Evolutionary conservation across 2,797 vertebrate genomes (phyloP).

Genomic region (Fringilla coelebs): DNA sequence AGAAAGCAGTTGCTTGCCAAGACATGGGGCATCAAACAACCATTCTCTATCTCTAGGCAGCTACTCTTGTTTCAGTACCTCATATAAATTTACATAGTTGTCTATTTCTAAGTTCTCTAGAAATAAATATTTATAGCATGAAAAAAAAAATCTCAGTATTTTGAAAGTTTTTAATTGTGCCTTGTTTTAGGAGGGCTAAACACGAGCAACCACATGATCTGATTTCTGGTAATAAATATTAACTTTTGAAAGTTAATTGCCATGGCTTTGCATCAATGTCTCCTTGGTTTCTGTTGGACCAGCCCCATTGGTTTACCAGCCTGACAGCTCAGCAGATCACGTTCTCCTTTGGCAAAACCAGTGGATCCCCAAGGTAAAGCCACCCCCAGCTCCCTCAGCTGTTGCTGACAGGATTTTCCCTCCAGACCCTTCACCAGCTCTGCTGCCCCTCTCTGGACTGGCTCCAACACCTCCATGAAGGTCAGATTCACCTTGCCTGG

Average conservation of each 20-base stretch:
- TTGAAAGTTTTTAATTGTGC: neutral
- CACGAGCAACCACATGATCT: rapidly evolving
- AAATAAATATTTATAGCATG: neutral
- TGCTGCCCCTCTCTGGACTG: neutral
- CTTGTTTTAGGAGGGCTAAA: neutral
- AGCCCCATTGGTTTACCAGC: neutral
- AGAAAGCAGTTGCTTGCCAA: neutral
- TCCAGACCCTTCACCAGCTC: neutral
- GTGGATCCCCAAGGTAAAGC: neutral
- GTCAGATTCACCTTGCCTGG: neutral
- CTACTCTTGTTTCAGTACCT: neutral
- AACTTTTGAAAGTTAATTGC: neutral
- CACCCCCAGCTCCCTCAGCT: neutral
- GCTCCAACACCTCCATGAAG: neutral
- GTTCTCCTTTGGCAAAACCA: neutral
- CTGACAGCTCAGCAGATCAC: neutral
- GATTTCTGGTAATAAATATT: neutral
- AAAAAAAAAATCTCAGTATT: neutral
- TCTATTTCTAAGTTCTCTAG: neutral
- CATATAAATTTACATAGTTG: neutral
- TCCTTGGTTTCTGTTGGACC: neutral
- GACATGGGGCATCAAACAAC: neutral
- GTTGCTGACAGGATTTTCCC: neutral
- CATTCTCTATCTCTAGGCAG: neutral
- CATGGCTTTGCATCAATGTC: neutral